These are phyloP conservation scores for Phaonia tiefii DNA, from an alignment of 2,888 invertebrate species.

Conservation along the genomic window DNA sequence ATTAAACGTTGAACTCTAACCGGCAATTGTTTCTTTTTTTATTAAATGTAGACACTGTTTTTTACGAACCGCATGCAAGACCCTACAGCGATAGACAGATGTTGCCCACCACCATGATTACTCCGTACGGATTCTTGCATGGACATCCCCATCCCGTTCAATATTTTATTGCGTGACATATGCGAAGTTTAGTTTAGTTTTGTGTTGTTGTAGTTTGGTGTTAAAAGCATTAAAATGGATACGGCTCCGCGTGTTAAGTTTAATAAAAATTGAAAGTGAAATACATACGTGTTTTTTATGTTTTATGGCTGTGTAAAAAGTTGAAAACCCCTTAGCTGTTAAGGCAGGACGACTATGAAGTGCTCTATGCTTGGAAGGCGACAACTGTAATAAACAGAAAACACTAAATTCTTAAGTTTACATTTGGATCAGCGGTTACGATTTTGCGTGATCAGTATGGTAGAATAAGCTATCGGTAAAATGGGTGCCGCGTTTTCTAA, in stretches of 20 bases:
- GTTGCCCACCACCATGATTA: not conserved
- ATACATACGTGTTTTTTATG: constrained; percentile 47
- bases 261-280: constrained; percentile 64
- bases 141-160: constrained; percentile 13
- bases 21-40: constrained; percentile 51
- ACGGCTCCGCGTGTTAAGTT: constrained; percentile 52
- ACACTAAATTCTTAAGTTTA: too few species aligned
- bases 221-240: constrained; percentile 54
- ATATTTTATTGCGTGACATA: constrained; percentile 61
- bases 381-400: too few species aligned
- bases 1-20: constrained; percentile 48
- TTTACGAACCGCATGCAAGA: not conserved
- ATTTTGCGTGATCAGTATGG: too few species aligned
- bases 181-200: constrained; percentile 50
- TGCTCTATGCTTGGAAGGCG: too few species aligned
- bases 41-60: constrained; percentile 49
- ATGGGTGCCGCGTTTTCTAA: too few species aligned
- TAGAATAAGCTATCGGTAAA: too few species aligned
- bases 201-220: constrained; percentile 23
- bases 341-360: not conserved
- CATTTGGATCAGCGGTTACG: too few species aligned
- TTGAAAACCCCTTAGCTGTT: not conserved
- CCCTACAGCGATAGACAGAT: not conserved
- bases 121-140: constrained; percentile 1
- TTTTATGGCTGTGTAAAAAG: constrained; percentile 7